Conservation (phyloP, 2,113 vertebrate species). For the Cynopterus brachyotis region DNA sequence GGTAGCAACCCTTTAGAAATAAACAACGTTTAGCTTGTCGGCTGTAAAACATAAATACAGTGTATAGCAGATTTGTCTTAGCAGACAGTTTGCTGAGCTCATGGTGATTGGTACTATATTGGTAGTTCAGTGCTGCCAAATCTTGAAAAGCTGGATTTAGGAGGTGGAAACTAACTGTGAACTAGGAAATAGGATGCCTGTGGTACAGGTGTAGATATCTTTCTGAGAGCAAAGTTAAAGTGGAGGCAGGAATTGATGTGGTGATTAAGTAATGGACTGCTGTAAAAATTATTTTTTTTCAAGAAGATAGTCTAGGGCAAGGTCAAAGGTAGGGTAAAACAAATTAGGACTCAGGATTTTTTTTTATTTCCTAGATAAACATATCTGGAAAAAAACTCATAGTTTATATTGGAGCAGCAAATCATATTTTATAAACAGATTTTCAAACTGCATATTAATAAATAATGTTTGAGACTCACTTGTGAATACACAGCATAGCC, state of each 20-base stretch:
- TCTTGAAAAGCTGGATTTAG: not conserved
- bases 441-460: conserved; percentile 80
- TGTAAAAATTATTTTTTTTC: conserved; percentile 48
- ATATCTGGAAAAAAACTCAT: not conserved
- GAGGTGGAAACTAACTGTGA: conserved; percentile 11
- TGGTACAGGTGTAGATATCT: conserved; percentile 9
- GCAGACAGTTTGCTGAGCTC: not conserved
- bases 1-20: not conserved
- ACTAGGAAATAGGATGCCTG: not conserved
- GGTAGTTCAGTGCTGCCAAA: not conserved
- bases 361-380: not conserved
- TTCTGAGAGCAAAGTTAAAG: conserved; percentile 49
- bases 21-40: not conserved
- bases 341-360: not conserved
- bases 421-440: conserved; percentile 78
- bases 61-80: not conserved
- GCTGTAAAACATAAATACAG: not conserved
- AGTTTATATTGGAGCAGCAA: conserved; percentile 52
- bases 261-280: conserved; percentile 53
- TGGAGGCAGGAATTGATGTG: conserved; percentile 51
- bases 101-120: not conserved
- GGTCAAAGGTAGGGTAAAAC: conserved; percentile 48
- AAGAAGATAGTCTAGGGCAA: conserved; percentile 38
- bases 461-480: conserved; percentile 83
- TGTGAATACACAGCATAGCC: conserved; percentile 78